Base-by-base conservation (phyloP, 2,797 vertebrate species). In the Diceros bicornis region DNA sequence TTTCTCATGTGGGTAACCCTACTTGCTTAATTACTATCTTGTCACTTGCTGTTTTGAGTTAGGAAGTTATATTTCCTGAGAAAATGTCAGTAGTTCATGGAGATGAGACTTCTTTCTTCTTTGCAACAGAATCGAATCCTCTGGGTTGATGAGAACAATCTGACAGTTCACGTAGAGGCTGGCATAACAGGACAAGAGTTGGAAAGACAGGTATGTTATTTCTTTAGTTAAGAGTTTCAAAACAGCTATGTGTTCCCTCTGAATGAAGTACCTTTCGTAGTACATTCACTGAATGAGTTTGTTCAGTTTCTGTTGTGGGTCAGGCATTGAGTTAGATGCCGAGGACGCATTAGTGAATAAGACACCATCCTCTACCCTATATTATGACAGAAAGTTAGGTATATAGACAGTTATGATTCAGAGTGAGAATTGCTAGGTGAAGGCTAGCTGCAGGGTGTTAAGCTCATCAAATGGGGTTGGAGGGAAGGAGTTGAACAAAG, bases 111-210 rank as follows among this genome's bases (percentile, higher is more conserved):
- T 94, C 17, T 96, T 71, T 85, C 61, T 96, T 61, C 74, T 98
- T 98, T 96, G 95, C 74, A 97, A 98, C 98, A 99, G 99, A 99
- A 99, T 98, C 99, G 99, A 96, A 99, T 99, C 98, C 99, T 99
- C 79, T 99, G 99, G 99, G 99, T 99, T 95, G 99, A 99, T 97
- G 99, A 99, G 98, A 99, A 99, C 97, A 99, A 99, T 98, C 98
- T 99, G 98, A 99, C 99, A 12, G 99, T 99, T 96, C 99, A 99
- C 87, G 98, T 99, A 91, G 99, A 99, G 98, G 99, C 99, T 96
- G 99, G 99, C 96, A 99, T 99, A 98, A 99, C 99, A 81, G 99
- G 99, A 87, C 99, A 99, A 98, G 99, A 99, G 92, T 99, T 99
- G 98, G 99, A 99, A 99, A 99, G 99, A 98, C 98, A 99, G 99